Evolutionary conservation across 2,888 invertebrate species (phyloP).

Genomic region (Bembecia ichneumoniformis): DNA sequence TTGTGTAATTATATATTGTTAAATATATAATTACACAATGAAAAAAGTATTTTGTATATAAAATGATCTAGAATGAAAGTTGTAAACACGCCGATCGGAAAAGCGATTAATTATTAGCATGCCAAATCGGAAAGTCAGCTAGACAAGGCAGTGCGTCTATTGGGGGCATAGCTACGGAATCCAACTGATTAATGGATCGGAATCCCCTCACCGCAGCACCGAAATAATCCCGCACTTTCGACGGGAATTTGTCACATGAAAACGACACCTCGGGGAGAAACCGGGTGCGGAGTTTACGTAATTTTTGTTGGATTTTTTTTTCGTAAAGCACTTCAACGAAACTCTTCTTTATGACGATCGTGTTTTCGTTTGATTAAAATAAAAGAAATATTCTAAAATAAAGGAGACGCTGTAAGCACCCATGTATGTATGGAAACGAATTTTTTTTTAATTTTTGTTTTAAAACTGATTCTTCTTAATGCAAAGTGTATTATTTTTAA

Average conservation of each 20-base stretch:
- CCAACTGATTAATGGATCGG: constrained; percentile 43
- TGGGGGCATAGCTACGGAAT: constrained; percentile 21
- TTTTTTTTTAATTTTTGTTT: too few relatives aligned
- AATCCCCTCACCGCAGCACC: constrained; percentile 6
- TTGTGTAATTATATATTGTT: too few relatives aligned
- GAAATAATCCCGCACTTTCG: constrained; percentile 37
- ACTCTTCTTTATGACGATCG: not conserved
- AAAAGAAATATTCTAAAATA: not conserved
- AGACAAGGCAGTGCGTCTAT: constrained; percentile 28
- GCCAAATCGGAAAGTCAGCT: constrained; percentile 1
- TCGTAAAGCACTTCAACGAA: not conserved
- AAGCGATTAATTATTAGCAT: not conserved
- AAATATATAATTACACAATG: too few relatives aligned
- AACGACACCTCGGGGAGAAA: constrained; percentile 37
- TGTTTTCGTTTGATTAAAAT: not conserved
- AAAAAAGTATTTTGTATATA: too few relatives aligned
- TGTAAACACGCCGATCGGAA: not conserved
- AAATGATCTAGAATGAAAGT: not conserved
- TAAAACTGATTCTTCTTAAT: too few relatives aligned
- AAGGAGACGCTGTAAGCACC: too few relatives aligned
- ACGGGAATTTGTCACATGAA: constrained; percentile 40
- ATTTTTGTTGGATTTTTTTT: constrained; percentile 9
- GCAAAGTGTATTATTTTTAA: too few relatives aligned
- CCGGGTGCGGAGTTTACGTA: constrained; percentile 9
- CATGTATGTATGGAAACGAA: too few relatives aligned